phyloP scores from a whole-genome alignment of 2,113 vertebrate species.

The Oncorhynchus tshawytscha region DNA sequence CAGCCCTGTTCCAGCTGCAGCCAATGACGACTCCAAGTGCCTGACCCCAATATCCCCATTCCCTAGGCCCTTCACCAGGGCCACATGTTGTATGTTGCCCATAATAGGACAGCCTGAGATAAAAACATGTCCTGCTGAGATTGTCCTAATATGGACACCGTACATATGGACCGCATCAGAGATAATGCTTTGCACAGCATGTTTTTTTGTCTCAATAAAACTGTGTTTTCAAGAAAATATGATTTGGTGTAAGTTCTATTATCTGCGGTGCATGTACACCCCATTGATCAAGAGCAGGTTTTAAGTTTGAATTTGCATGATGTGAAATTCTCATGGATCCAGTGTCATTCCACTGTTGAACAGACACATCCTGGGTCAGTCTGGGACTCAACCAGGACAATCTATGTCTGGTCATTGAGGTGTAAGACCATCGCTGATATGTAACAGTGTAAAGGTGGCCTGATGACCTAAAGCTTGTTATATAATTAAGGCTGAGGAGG shows the following conservation, averaged over 20 bases:
- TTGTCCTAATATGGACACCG: slow-evolving; percentile 10
- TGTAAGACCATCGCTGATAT: background rate
- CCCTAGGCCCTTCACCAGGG: background rate
- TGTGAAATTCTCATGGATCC: background rate
- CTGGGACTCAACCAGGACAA: background rate
- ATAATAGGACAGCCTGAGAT: too few species aligned
- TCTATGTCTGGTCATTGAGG: background rate
- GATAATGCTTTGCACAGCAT: slow-evolving; percentile 1
- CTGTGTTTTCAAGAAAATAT: slow-evolving; percentile 62
- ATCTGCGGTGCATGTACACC: background rate
- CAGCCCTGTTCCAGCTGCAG: slow-evolving; percentile 88
- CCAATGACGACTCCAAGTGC: slow-evolving; percentile 67
- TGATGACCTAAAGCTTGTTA: slow-evolving; percentile 44
- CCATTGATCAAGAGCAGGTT: background rate
- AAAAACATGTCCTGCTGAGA: too few species aligned
- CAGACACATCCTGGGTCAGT: background rate
- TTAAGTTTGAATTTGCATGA: background rate
- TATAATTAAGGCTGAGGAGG: slow-evolving; percentile 26
- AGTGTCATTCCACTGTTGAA: background rate
- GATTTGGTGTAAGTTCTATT: background rate
- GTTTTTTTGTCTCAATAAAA: slow-evolving; percentile 41
- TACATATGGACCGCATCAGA: slow-evolving; percentile 33
- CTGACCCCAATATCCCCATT: slow-evolving; percentile 38
- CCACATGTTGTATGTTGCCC: too few species aligned
- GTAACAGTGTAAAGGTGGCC: background rate